phyloP scores from a whole-genome alignment of 2,888 invertebrate genomes.

The Andrena dorsata region DNA sequence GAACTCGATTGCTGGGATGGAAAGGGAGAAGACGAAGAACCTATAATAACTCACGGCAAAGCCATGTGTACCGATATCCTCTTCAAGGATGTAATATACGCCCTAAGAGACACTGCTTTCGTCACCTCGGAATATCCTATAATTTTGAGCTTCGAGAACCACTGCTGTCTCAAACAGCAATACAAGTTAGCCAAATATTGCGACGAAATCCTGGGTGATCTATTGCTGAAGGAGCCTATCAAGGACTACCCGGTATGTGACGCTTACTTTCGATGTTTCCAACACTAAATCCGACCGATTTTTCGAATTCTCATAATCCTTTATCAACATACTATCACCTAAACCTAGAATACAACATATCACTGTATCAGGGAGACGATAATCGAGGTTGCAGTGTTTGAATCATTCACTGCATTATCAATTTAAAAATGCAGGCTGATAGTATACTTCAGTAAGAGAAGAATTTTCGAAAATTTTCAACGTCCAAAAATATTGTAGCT shows the following conservation, averaged over 20 bases:
- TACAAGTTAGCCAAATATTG: conserved; percentile 90
- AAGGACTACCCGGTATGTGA: conserved; percentile 87
- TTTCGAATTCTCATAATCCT: too few relatives aligned
- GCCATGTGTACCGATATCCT: conserved; percentile 91
- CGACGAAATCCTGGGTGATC: conserved; percentile 89
- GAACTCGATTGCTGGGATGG: conserved; percentile 91
- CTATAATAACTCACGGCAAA: conserved; percentile 91
- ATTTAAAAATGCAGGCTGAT: too few relatives aligned
- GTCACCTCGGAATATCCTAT: conserved; percentile 89
- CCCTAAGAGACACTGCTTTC: conserved; percentile 89
- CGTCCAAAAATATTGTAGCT: too few relatives aligned
- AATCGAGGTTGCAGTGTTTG: too few relatives aligned
- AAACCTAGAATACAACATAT: not conserved
- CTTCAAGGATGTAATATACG: conserved; percentile 88
- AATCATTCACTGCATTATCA: too few relatives aligned
- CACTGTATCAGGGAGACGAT: too few relatives aligned
- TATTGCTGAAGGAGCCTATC: conserved; percentile 87
- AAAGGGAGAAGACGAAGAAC: conserved; percentile 89
- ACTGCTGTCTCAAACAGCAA: conserved; percentile 89
- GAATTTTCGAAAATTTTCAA: too few relatives aligned
- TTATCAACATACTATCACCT: not conserved
- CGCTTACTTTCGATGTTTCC: not conserved
- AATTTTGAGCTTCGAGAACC: conserved; percentile 90
- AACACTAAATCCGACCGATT: not conserved
- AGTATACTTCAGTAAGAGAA: too few relatives aligned